Evolutionary conservation across 2,888 invertebrate species (phyloP).

Genomic region (Calliphora vomitoria): DNA sequence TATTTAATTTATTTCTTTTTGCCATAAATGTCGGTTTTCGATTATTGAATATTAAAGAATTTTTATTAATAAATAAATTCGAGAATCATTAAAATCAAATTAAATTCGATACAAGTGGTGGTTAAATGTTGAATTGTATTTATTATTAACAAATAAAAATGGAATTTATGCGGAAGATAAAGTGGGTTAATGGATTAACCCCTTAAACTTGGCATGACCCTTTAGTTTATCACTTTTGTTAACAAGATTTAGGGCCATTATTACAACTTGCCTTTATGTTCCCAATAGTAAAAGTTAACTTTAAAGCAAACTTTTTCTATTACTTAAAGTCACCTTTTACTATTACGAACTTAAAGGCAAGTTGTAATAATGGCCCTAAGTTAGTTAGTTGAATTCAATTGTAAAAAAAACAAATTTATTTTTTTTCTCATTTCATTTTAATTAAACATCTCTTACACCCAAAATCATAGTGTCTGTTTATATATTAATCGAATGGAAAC

Average conservation of each 20-base stretch:
- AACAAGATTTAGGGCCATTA: background rate
- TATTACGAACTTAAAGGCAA: too few species aligned
- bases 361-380: too few species aligned
- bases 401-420: too few species aligned
- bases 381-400: too few species aligned
- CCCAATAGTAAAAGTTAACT: too few species aligned
- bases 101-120: background rate
- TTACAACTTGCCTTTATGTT: too few species aligned
- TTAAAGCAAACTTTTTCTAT: too few species aligned
- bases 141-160: background rate
- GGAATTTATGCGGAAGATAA: background rate
- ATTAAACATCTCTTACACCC: too few species aligned
- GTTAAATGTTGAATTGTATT: background rate
- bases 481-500: too few species aligned
- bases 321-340: too few species aligned
- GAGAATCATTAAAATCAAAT: slow-evolving; percentile 8
- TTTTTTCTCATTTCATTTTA: too few species aligned
- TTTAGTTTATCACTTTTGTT: background rate
- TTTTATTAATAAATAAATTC: slow-evolving; percentile 20
- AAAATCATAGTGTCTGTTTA: too few species aligned
- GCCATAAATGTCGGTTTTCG: slow-evolving; percentile 30
- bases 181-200: background rate
- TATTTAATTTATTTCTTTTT: slow-evolving; percentile 41
- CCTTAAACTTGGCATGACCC: background rate
- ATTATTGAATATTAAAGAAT: slow-evolving; percentile 43